phyloP scores from a whole-genome alignment of 2,113 vertebrate species.

The Hemicordylus capensis region DNA sequence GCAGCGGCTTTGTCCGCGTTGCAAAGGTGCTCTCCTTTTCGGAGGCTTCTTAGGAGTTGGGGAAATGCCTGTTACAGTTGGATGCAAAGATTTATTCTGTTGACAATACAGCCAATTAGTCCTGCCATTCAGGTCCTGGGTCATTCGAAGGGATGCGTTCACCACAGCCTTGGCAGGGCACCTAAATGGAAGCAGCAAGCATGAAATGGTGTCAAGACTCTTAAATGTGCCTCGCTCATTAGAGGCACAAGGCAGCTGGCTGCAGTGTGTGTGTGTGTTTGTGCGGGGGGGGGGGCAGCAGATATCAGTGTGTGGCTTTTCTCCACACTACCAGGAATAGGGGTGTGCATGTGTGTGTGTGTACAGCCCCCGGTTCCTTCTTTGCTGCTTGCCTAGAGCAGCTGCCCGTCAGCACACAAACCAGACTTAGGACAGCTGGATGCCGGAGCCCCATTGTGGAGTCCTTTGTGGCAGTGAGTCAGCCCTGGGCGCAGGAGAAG shows the following conservation, averaged over 20 bases:
- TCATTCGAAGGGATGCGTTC: conserved; percentile 36
- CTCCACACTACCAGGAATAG: no score
- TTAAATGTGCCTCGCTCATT: not conserved
- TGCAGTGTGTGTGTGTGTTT: rapidly evolving
- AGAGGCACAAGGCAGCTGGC: not conserved
- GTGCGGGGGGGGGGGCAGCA: not conserved
- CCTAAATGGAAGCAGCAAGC: conserved; percentile 2
- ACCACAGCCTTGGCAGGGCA: conserved; percentile 7
- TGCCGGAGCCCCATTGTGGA: no score
- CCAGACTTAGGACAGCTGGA: no score
- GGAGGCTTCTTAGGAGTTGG: not conserved
- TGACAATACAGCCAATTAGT: conserved; percentile 42
- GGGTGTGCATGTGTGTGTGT: not conserved
- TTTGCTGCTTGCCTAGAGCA: no score
- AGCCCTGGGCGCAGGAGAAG: no score
- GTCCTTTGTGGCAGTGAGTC: no score
- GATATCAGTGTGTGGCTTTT: not conserved
- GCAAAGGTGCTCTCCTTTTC: not conserved
- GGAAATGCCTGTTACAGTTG: not conserved
- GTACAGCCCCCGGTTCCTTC: no score
- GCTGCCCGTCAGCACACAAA: no score
- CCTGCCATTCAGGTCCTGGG: conserved; percentile 32
- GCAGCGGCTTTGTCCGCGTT: not conserved
- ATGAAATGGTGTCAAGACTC: rapidly evolving
- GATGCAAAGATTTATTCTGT: conserved; percentile 35